phyloP scores from a whole-genome alignment of 2,113 vertebrate species.

The Desmodus rotundus region DNA sequence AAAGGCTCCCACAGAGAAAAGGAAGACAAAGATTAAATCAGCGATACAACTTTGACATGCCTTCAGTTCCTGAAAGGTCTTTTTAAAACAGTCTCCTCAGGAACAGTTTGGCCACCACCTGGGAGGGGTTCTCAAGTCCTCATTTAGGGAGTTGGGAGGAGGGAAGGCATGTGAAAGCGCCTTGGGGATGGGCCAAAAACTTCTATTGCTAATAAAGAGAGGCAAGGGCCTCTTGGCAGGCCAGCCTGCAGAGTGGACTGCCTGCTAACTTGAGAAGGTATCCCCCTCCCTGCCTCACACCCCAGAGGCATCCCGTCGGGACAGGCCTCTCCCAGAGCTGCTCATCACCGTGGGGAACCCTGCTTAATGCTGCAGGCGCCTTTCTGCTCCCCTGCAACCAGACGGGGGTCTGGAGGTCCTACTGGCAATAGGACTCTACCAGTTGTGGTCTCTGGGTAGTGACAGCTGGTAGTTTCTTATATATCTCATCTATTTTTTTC shows the following conservation, averaged over 20 bases:
- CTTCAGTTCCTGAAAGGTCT: slow-evolving; percentile 28
- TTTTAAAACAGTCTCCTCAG: slow-evolving; percentile 19
- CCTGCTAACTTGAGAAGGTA: not conserved
- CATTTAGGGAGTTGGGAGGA: not conserved
- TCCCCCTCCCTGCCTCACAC: not conserved
- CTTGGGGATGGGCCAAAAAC: slow-evolving; percentile 14
- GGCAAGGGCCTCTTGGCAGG: not conserved
- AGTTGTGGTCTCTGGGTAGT: not conserved
- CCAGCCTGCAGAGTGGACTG: not conserved
- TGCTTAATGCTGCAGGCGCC: not conserved
- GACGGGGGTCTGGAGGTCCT: not conserved
- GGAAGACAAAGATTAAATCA: slow-evolving; percentile 40
- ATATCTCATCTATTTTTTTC: not conserved
- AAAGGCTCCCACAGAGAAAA: slow-evolving; percentile 48
- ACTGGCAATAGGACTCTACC: not conserved
- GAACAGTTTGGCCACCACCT: slow-evolving; percentile 11
- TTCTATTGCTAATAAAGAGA: not conserved
- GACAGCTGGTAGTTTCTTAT: slow-evolving; percentile 47
- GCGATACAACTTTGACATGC: not conserved
- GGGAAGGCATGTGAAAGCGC: not conserved
- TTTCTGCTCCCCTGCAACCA: not conserved
- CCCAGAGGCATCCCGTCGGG: accelerated
- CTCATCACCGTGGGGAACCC: too few species aligned
- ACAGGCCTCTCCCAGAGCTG: not conserved
- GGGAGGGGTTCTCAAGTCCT: not conserved